Conservation (phyloP, 2,797 vertebrate species). For the Micrastur ruficollis region DNA sequence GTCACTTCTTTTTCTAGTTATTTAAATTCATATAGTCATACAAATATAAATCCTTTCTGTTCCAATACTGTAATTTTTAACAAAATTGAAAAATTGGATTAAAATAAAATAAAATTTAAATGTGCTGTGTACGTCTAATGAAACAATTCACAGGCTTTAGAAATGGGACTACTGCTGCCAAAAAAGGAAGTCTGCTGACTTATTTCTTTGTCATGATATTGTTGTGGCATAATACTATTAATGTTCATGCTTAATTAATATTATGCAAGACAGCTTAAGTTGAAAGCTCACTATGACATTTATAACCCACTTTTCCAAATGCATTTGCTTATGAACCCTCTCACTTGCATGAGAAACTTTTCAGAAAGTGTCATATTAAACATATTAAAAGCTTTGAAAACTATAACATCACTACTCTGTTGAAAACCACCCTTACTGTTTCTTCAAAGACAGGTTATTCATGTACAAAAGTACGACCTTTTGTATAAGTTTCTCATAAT, state of each 20-base stretch:
- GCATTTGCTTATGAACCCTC: not conserved
- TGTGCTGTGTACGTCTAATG: not conserved
- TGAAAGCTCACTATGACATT: not conserved
- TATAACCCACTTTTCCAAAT: not conserved
- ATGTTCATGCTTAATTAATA: not conserved
- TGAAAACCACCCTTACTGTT: not conserved
- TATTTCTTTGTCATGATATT: not conserved
- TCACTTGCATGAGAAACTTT: not conserved
- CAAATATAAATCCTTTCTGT: not conserved
- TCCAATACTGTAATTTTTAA: not conserved
- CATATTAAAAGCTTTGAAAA: not conserved
- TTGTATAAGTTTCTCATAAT: not conserved
- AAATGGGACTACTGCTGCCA: not conserved
- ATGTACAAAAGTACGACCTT: not conserved
- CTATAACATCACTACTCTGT: not conserved
- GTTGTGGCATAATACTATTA: not conserved
- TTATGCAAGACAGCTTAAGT: not conserved
- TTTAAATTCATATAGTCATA: not conserved
- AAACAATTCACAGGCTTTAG: not conserved
- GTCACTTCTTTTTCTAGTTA: not conserved
- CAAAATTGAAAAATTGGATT: not conserved
- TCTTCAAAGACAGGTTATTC: not conserved
- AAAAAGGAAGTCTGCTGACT: not conserved
- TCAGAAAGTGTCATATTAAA: not conserved
- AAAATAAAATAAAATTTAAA: not conserved